phyloP scores from a whole-genome alignment of 2,113 vertebrate species.

The Eidolon helvum region DNA sequence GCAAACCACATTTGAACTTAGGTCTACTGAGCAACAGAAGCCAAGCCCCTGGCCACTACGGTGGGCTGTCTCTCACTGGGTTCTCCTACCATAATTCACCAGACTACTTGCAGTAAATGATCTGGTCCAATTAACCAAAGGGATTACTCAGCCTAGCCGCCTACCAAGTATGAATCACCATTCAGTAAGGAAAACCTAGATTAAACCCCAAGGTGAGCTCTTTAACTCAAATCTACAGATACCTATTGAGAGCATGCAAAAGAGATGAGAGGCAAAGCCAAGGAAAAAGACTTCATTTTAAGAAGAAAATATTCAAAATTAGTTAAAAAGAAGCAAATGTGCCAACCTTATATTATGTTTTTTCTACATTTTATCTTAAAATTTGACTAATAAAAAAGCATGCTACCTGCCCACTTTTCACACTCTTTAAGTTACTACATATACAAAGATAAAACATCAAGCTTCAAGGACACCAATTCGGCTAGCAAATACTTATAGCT shows the following conservation, averaged over 20 bases:
- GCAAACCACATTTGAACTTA: not conserved
- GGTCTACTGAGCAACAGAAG: not conserved
- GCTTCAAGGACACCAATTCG: not conserved
- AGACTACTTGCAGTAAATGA: not conserved
- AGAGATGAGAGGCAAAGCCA: not conserved
- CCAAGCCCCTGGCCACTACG: not conserved
- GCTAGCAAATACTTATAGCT: not conserved
- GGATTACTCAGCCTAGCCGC: not conserved
- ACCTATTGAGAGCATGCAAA: not conserved
- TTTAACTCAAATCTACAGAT: not conserved
- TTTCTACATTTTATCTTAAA: slow-evolving; percentile 20
- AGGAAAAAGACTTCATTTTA: not conserved
- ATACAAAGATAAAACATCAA: not conserved
- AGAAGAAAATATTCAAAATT: not conserved
- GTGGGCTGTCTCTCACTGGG: not conserved
- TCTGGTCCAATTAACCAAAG: not conserved
- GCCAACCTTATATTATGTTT: not conserved
- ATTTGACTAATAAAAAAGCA: not conserved
- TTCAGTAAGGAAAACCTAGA: not conserved
- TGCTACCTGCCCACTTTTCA: not conserved
- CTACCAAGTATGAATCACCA: not conserved
- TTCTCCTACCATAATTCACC: not conserved
- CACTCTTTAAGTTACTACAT: not conserved
- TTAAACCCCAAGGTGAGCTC: not conserved
- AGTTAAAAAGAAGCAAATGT: not conserved